Percentiles rank a stretch among this genome's conserved stretches.
Evolutionary conservation across 2,113 vertebrate genomes (phyloP).

Genomic region (Phalacrocorax carbo): DNA sequence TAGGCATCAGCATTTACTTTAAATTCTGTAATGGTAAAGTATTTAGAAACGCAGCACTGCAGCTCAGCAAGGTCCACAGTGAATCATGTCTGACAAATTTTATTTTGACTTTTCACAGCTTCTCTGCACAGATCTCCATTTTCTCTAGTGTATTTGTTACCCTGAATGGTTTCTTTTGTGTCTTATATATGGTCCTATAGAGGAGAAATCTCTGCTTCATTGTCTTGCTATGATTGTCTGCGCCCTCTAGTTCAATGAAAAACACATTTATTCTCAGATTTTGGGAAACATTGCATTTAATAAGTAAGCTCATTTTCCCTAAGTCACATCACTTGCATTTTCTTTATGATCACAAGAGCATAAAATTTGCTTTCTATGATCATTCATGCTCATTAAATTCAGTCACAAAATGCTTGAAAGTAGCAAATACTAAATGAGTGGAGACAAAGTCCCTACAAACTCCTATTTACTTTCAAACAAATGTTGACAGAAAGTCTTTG

Average conservation of each 20-base stretch:
- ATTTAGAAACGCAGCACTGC: background rate
- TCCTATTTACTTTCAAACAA: background rate
- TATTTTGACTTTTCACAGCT: background rate
- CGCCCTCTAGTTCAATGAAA: background rate
- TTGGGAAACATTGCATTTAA: background rate
- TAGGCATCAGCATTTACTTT: background rate
- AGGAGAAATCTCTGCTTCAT: background rate
- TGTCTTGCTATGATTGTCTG: background rate
- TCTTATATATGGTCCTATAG: background rate
- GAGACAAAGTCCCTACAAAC: background rate
- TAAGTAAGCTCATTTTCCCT: background rate
- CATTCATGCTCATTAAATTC: background rate
- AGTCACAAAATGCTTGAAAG: conserved; percentile 10
- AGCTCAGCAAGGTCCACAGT: background rate
- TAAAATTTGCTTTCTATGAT: conserved; percentile 13
- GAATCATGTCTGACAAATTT: background rate
- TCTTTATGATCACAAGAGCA: background rate
- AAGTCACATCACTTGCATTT: background rate
- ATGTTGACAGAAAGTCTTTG: background rate
- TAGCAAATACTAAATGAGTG: background rate
- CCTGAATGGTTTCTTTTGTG: background rate
- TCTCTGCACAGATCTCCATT: background rate
- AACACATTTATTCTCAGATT: background rate
- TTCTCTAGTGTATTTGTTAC: background rate
- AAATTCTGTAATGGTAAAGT: background rate